Conservation (phyloP, 2,113 vertebrate genomes). For the Sylvietta virens region DNA sequence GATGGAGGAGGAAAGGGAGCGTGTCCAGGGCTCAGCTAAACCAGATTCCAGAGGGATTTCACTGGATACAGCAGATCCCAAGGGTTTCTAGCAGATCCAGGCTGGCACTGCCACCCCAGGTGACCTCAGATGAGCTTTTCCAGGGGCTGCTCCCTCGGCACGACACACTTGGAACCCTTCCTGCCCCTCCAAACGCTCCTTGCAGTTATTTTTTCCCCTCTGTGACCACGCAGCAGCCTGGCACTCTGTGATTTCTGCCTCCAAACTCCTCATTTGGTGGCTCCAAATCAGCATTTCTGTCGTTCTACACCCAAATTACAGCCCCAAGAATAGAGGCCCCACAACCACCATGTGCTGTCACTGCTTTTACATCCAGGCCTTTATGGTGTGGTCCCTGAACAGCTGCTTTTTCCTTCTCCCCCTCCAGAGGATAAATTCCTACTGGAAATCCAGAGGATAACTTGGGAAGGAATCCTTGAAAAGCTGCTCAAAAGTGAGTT, state of each 20-base stretch:
- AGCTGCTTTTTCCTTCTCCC: not conserved
- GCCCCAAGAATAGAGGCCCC: not conserved
- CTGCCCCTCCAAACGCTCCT: not conserved
- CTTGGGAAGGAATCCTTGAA: not conserved
- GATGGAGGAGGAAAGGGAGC: not conserved
- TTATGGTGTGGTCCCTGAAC: accelerated
- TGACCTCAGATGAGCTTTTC: not conserved
- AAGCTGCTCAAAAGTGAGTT: not conserved
- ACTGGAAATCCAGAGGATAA: too few relatives aligned
- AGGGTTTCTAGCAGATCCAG: not conserved
- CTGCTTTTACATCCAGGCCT: not conserved
- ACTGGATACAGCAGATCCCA: accelerated
- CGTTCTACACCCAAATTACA: not conserved
- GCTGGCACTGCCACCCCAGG: not conserved
- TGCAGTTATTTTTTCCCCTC: not conserved
- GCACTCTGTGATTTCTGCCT: constrained; percentile 30
- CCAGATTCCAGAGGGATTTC: not conserved
- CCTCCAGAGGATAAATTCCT: not conserved
- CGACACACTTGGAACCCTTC: not conserved
- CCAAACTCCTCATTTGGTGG: not conserved
- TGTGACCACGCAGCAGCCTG: not conserved
- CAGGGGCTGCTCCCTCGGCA: not conserved
- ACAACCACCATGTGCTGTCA: not conserved
- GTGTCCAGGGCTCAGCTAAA: not conserved
- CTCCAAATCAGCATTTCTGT: not conserved